Base-by-base conservation (phyloP, 2,888 invertebrate species). In the Ligdia adustata region DNA sequence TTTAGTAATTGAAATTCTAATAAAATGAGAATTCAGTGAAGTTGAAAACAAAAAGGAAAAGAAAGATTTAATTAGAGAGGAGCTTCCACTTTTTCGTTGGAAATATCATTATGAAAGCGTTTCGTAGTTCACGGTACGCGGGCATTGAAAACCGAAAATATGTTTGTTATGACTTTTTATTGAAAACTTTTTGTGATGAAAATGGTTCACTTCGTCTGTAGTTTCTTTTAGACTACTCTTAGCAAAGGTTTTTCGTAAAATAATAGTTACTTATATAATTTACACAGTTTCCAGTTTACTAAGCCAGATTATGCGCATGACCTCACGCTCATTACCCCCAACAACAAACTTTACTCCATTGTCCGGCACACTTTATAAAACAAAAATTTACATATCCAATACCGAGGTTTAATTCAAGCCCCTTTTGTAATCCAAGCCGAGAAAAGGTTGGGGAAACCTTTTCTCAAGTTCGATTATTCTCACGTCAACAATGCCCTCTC, bases 1-100 rank as follows among this genome's bases (percentile, higher is more conserved):
- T 52, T 45, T n/a, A 22, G 22, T 7, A 63, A 75, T 72, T 69
- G 62, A 56, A 68, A 69, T 70, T 72, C 57, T 69, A 71, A 69
- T 75, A 75, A 72, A 73, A 74, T 53, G 57, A 52, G 56, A 57
- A 60, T 45, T 49, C 61, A 60, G 57, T 54, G 61, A 72, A 70
- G 67, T 66, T 66, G 65, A 72, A 71, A 65, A 4, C 3, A 22
- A 60, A 57, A 56, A 61, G 48, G 42, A 60, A 62, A 60, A 54
- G 55, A 64, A 69, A 66, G 52, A 71, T 72, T 72, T 69, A 72
- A 75, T 73, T 71, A 72, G 64, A 65, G 56, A 48, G 44, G 43
- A 64, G 66, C 58, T 66, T 53, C 57, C 49, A 52, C 54, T 62
- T 58, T 58, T 61, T 59, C 33, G 45, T 26, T 52, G 51, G 48